Evolutionary conservation across 2,113 vertebrate genomes (phyloP).

Genomic region (Brachyistius frenatus): DNA sequence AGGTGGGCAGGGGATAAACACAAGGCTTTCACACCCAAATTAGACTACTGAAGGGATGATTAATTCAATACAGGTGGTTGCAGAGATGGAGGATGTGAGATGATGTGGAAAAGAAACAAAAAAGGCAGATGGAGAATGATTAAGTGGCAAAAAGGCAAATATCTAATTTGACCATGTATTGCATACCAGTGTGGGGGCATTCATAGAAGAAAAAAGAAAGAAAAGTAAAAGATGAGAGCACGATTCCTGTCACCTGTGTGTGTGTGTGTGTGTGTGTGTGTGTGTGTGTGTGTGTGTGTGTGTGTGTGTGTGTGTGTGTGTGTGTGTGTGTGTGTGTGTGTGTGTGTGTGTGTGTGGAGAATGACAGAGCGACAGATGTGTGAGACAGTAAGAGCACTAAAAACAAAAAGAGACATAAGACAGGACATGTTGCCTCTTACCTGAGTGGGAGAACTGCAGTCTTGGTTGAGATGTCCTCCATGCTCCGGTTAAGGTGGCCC

Average conservation of each 20-base stretch:
- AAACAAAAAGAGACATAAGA: neutral
- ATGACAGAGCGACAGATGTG: no score
- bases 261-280: neutral
- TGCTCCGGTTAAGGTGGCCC: slow-evolving; percentile 64
- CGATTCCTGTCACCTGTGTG: slow-evolving; percentile 25
- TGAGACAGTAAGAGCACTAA: neutral
- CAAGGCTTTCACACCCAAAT: neutral
- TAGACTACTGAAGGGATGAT: slow-evolving; percentile 1
- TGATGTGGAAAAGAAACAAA: slow-evolving; percentile 16
- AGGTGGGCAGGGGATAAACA: neutral
- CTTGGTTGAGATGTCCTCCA: slow-evolving; percentile 83
- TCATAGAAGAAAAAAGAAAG: slow-evolving; percentile 3
- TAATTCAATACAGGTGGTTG: slow-evolving; percentile 21
- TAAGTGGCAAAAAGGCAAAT: slow-evolving; percentile 1
- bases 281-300: no score
- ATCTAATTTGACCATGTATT: slow-evolving; percentile 18
- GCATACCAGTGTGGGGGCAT: slow-evolving; percentile 15
- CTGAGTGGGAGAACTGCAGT: slow-evolving; percentile 81
- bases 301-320: no score
- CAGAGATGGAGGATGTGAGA: neutral
- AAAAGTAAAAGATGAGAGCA: neutral
- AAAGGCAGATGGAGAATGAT: neutral
- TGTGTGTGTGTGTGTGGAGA: no score
- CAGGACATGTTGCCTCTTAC: slow-evolving; percentile 62
- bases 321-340: no score